Base-by-base conservation (phyloP, 1,140 invertebrate species). In the Heliothis virescens region DNA sequence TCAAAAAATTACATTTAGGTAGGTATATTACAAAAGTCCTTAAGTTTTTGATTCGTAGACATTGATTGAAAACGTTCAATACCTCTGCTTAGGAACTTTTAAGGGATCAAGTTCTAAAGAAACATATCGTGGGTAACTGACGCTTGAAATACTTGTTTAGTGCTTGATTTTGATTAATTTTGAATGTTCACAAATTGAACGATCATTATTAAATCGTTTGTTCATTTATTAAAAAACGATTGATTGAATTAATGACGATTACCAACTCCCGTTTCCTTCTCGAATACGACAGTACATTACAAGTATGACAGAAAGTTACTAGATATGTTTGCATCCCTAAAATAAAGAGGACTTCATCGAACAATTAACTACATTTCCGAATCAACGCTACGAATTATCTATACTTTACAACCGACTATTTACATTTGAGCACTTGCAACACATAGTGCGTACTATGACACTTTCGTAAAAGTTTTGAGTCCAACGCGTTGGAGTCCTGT, bases 371-470 rank as follows among this genome's bases (percentile, higher is more conserved):
- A 48, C 29, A 78, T 78, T 78, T 78, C 48, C 74, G 29, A 52
- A 76, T 65, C 74, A 65, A 76, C 60, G 21, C 50, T 53, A 76
- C 5, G 74, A 65, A 65, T 29, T 65, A 65, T 34, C 57, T 69
- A 69, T 29, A 74, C 48, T 41, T 76, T 74, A 78, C 29, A 83
- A 77, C 60, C 78, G 74, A 83, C 74, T 94, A 94, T 94, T 84
- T 92, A 93, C 91, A 94, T 88, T 87, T 91, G 92, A 92, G 90
- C 91, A 87, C 88, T 91, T 81, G 80, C 85, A 92, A 93, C 91
- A 94, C 91, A 93, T 91, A 89, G 91, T 94, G 92, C 92, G 87
- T 94, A 94, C 92, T 91, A 90, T 90, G 89, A 92, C 89, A 94
- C 92, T 94, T 94, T 91, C 90, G 90, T 79, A 93, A 94, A 93